phyloP scores from a whole-genome alignment of 2,797 vertebrate species.

The Cephalopachus bancanus region DNA sequence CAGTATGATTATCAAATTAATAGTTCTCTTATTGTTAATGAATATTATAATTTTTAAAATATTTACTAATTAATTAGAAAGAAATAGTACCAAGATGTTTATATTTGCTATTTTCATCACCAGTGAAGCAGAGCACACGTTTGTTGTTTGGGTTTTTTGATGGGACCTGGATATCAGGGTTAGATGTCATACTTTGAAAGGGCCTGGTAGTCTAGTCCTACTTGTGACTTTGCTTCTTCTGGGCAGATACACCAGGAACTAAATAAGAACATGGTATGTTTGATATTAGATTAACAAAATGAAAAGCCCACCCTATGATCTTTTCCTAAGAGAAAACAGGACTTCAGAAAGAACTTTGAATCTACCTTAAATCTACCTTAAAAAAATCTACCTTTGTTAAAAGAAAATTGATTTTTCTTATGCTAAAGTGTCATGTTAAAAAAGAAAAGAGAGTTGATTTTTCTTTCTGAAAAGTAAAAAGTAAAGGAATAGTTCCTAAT shows the following conservation, averaged over 20 bases:
- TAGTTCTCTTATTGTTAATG: neutral
- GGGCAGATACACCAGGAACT: neutral
- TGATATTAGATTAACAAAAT: slow-evolving; percentile 46
- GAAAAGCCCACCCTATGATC: neutral
- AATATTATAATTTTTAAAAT: slow-evolving; percentile 36
- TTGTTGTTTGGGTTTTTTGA: slow-evolving; percentile 23
- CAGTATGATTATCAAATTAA: neutral
- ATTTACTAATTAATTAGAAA: slow-evolving; percentile 41
- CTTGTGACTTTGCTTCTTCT: neutral
- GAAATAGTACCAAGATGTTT: neutral
- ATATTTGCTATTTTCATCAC: slow-evolving; percentile 4
- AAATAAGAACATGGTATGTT: neutral
- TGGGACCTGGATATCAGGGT: slow-evolving; percentile 6
- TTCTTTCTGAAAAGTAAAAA: slow-evolving; percentile 57
- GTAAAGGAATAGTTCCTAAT: slow-evolving; percentile 36
- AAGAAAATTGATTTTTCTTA: slow-evolving; percentile 63
- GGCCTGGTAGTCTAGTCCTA: neutral
- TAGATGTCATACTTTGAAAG: neutral
- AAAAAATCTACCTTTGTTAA: slow-evolving; percentile 42
- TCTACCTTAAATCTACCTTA: neutral
- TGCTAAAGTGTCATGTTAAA: too few relatives aligned
- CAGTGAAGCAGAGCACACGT: neutral
- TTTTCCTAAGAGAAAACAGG: slow-evolving; percentile 50
- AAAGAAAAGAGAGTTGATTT: slow-evolving; percentile 58
- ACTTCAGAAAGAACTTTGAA: slow-evolving; percentile 51